A percentile compares a stretch with the other conserved stretches of the same genome.
These are phyloP conservation scores for Ophiodon elongatus DNA, from an alignment of 2,113 vertebrate genomes.

Conservation along the genomic window DNA sequence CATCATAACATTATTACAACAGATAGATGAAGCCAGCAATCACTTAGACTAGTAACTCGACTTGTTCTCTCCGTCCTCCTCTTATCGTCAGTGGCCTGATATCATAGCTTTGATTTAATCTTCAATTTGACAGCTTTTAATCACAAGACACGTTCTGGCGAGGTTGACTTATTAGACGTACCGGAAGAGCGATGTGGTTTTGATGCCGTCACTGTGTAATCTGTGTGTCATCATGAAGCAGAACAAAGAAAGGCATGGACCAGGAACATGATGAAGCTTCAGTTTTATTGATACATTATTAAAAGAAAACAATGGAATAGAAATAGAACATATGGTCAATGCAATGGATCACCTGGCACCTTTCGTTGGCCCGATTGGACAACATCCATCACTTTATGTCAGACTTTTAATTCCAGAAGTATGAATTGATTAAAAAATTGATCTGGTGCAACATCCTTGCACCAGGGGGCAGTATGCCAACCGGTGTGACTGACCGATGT, in stretches of 20 bases:
- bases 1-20: not conserved
- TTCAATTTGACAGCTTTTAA: slow-evolving; percentile 6
- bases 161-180: not conserved
- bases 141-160: no score
- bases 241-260: not conserved
- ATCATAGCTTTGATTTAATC: not conserved
- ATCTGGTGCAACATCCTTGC: slow-evolving; percentile 18
- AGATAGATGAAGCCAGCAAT: not conserved
- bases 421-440: not conserved
- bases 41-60: not conserved
- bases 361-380: not conserved
- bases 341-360: not conserved
- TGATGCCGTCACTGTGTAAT: not conserved
- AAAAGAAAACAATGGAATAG: not conserved
- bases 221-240: not conserved
- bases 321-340: not conserved
- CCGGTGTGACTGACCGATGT: not conserved
- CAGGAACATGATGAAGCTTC: not conserved
- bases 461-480: slow-evolving; percentile 62
- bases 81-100: not conserved
- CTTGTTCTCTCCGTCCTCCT: not conserved
- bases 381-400: not conserved
- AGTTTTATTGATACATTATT: not conserved
- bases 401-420: not conserved
- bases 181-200: not conserved